These are phyloP conservation scores for Hypsopygia costalis DNA, from an alignment of 2,888 invertebrate species.

Conservation along the genomic window DNA sequence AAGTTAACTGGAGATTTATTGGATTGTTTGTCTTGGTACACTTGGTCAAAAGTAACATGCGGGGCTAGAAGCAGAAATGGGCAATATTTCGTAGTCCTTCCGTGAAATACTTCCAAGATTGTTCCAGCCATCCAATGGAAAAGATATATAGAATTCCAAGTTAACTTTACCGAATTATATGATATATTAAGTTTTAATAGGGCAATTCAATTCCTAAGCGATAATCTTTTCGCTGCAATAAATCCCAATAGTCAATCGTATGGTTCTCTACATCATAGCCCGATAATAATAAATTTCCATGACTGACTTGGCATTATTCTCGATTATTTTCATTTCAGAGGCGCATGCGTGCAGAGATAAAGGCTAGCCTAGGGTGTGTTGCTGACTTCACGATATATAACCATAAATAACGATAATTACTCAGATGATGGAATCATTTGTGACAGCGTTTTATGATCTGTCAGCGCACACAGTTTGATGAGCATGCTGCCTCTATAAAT, in stretches of 20 bases:
- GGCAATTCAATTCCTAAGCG: no score
- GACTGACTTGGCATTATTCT: constrained; percentile 79
- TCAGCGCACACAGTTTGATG: constrained; percentile 76
- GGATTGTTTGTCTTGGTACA: no score
- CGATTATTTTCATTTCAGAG: constrained; percentile 78
- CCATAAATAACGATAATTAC: constrained; percentile 12
- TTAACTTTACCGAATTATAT: no score
- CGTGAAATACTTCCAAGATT: no score
- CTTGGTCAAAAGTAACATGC: no score
- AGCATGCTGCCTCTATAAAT: constrained; percentile 75
- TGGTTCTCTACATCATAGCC: constrained; percentile 35
- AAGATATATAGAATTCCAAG: no score
- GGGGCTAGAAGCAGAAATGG: no score
- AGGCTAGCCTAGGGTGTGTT: constrained; percentile 74
- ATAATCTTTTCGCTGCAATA: no score
- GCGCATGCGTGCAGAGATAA: constrained; percentile 78
- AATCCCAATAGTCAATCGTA: constrained; percentile 15
- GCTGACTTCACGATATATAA: constrained; percentile 55
- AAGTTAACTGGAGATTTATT: no score
- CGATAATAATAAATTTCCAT: constrained; percentile 71
- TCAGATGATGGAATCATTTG: constrained; percentile 34
- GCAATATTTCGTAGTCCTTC: no score
- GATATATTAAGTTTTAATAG: no score
- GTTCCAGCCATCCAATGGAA: no score
- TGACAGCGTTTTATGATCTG: constrained; percentile 47